Conservation (phyloP, 53 echinoderm and acorn worm species). For the Paracentrotus lividus region DNA sequence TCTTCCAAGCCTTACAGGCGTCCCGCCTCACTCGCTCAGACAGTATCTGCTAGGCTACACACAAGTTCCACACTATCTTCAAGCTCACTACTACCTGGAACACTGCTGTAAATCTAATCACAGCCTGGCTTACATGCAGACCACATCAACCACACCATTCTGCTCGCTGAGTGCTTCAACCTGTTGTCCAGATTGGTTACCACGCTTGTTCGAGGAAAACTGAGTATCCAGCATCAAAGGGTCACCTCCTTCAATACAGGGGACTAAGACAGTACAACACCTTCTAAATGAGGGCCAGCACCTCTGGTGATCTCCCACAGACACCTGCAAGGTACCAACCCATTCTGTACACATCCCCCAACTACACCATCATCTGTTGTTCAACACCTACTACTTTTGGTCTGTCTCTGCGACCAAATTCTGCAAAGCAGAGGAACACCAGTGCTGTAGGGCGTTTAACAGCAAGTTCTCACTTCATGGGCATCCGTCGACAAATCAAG, state of each 20-base stretch:
- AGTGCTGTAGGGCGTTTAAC: conserved; percentile 36
- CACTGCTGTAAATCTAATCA: neutral
- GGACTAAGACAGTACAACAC: conserved; percentile 22
- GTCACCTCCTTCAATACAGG: neutral
- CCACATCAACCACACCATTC: neutral
- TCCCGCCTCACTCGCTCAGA: too few species aligned
- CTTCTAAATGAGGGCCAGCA: conserved; percentile 52
- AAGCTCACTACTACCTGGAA: conserved; percentile 4
- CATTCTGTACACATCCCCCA: conserved; percentile 60
- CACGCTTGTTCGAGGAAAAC: conserved; percentile 41
- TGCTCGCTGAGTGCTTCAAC: neutral
- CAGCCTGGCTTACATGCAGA: neutral
- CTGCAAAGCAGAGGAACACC: conserved; percentile 50
- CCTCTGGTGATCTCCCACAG: conserved; percentile 53
- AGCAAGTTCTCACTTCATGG: conserved; percentile 53
- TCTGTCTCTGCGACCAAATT: too few species aligned
- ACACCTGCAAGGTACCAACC: conserved; percentile 13
- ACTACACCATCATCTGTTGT: conserved; percentile 63
- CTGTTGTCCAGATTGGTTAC: conserved; percentile 19
- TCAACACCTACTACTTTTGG: conserved; percentile 79
- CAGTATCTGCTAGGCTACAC: neutral
- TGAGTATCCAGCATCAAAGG: conserved; percentile 28
- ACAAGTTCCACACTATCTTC: conserved; percentile 12
- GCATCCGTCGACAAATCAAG: conserved; percentile 61
- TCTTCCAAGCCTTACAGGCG: neutral